Evolutionary conservation across 2,797 vertebrate genomes (phyloP), one percentile per base, ranked within the genome.

Genomic region (Echeneis naucrates): DNA sequence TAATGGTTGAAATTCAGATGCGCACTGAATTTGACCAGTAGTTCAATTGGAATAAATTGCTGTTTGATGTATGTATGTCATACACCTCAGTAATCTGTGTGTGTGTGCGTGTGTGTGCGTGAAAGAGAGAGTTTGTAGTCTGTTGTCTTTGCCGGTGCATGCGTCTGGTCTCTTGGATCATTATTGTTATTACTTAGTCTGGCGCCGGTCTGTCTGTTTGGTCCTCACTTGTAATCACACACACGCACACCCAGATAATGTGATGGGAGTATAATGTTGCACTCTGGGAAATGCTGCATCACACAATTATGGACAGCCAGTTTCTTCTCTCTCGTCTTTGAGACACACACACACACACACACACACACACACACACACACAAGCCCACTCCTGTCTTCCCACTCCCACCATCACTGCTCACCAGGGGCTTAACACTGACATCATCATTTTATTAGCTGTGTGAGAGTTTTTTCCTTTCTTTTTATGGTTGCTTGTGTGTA

Each of bases 161-260:
- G 59, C 75, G 74, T 85, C 72, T 87, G 47, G 68, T 83, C 76
- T 76, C 61, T 66, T 75, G 61, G 75, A 75, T 77, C 89, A 91
- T 93, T 94, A 84, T 92, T 91, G 87, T 89, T 90, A 85, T 76
- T 76, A 88, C 80, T 79, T 78, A 67, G 93, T 92, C 93, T 96
- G 96, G 94, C 91, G 95, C 95, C 95, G 93, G 90, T 92, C 94
- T 87, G 94, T 95, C 94, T 92, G 63, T 89, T 89, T 87, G 83
- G 93, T 88, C 75, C 80, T 92, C 91, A 77, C 83, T 50, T 57
- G 54, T n/a, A 51, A 6, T 44, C 69, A 53, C 48, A 33, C 55
- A 55, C 53, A 69, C 35, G 65, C 62, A 55, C 67, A 71, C 30
- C 72, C 26, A 63, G 74, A 82, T 87, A 90, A 86, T 87, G 86